Evolutionary conservation across 2,888 invertebrate genomes (phyloP), one percentile per base, ranked within the genome.

Genomic region (Xylota segnis): DNA sequence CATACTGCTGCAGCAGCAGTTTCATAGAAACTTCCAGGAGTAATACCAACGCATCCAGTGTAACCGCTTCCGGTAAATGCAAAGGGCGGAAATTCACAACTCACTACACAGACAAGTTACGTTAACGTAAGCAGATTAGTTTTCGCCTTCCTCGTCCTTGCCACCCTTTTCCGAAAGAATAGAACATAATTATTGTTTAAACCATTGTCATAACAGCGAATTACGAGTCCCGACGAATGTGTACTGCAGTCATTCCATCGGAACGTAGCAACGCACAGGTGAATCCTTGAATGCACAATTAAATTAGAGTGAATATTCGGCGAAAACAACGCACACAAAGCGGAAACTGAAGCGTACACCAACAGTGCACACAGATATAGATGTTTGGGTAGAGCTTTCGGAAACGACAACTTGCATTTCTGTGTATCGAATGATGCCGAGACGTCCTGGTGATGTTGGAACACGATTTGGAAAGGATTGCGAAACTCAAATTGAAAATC

Each of bases 81-180:
- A 52, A 59, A 61, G 50, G 32, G 47, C 58, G 34, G 37, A 71
- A 58, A 71, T 45, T 47, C 18, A 66, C 56, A 75, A 23, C 63
- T 34, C 63, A 40, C 16, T 43, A 43, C 58, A 47, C 5, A 27
- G 29, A 37, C 9, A n/a, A 12, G 63, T 23, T 54, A 29, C 43
- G 54, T 0, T 27, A 63, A 23, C 54, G 54, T 74, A 74, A 74
- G 74, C 74, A 63, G 74, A 74, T 74, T 63, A 54, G 54, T 63
- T 54, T 37, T 3, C 16, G 32, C 27, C 29, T 16, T 4, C 40
- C 54, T 40, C 16, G 14, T 4, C 40, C 54, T 40, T 16, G 14
- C 37, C 5, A 7, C 32, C 2, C 37, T 32, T 54, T 32, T 14
- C 45, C 45, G 43, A 65, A 40, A 54, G 54, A 74, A 63, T 47